phyloP scores from a whole-genome alignment of 2,888 invertebrate genomes.

The Icerya purchasi region DNA sequence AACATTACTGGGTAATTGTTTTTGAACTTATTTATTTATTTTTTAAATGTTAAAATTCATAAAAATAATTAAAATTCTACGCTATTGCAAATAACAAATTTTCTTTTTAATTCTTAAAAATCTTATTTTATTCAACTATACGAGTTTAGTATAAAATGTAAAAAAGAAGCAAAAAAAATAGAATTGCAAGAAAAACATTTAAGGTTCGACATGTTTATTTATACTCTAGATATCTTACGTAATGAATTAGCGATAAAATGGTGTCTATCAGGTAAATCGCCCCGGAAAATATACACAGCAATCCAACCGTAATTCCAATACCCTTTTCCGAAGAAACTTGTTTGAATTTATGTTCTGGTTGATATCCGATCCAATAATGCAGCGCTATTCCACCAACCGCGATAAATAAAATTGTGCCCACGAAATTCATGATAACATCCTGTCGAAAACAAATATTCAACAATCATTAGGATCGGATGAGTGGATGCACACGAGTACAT shows the following conservation, averaged over 20 bases:
- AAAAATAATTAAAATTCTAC: no score
- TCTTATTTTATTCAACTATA: no score
- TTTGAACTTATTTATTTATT: no score
- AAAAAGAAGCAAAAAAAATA: no score
- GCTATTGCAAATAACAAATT: no score
- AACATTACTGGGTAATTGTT: no score
- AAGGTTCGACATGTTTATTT: conserved; percentile 14
- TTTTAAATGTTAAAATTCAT: no score
- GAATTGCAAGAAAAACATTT: no score
- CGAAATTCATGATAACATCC: conserved; percentile 76
- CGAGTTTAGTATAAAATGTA: no score
- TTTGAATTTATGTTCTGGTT: conserved; percentile 52
- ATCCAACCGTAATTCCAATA: conserved; percentile 59
- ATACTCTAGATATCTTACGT: conserved; percentile 34
- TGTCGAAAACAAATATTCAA: conserved; percentile 25
- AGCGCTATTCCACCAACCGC: conserved; percentile 67
- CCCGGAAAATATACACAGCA: conserved; percentile 55
- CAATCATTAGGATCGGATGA: no score
- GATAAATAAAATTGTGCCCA: conserved; percentile 64
- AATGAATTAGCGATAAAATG: conserved; percentile 51
- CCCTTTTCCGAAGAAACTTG: conserved; percentile 53
- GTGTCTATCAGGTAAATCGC: conserved; percentile 62
- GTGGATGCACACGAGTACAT: no score
- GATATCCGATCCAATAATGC: conserved; percentile 76
- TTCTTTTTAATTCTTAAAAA: no score